Evolutionary conservation across 2,113 vertebrate species (phyloP).

Genomic region (Gavialis gangeticus): DNA sequence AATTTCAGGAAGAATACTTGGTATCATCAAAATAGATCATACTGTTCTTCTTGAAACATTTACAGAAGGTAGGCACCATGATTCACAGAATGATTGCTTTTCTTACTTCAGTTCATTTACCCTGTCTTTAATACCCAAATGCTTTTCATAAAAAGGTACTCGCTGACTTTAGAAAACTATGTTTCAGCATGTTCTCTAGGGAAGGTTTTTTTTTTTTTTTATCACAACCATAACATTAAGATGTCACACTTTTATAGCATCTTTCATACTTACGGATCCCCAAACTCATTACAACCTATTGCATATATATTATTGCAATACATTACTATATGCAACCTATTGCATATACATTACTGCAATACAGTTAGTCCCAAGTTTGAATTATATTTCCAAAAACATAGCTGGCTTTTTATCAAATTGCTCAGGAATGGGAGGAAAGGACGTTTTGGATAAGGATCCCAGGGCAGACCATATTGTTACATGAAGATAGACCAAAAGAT

Average conservation of each 20-base stretch:
- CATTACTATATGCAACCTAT: fast-evolving
- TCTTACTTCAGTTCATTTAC: not conserved
- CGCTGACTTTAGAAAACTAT: not conserved
- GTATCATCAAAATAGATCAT: not conserved
- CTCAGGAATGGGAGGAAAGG: not conserved
- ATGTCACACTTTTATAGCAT: not conserved
- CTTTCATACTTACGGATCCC: not conserved
- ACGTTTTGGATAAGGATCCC: not conserved
- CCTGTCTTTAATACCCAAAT: slow-evolving; percentile 6
- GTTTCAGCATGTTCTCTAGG: not conserved
- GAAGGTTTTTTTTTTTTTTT: not conserved
- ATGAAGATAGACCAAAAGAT: not conserved
- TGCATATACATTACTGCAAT: not conserved
- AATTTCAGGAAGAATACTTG: slow-evolving; percentile 44
- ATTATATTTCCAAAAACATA: not conserved
- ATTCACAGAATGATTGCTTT: slow-evolving; percentile 15
- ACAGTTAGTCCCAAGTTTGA: not conserved
- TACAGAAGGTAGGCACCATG: not conserved
- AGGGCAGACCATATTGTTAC: not conserved
- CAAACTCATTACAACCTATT: fast-evolving
- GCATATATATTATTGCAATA: not conserved
- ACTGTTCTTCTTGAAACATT: slow-evolving; percentile 31
- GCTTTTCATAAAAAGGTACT: slow-evolving; percentile 1
- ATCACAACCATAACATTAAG: not conserved
- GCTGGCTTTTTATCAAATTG: not conserved